A percentile compares a stretch with the other conserved stretches of the same genome.
Conservation (phyloP, 2,797 vertebrate genomes). For the Enteromius mattozi region DNA sequence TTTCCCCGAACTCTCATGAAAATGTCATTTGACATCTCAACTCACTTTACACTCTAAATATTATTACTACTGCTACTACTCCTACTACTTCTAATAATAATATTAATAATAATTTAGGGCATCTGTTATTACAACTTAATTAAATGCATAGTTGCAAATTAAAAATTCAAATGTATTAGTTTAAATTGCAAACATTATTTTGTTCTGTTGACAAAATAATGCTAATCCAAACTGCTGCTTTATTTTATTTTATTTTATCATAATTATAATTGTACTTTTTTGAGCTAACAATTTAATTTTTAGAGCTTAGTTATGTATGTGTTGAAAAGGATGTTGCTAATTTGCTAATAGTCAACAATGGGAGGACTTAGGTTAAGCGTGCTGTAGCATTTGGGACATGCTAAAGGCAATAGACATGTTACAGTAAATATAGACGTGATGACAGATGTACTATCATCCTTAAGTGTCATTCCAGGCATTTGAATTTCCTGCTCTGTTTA, state of each 20-base stretch:
- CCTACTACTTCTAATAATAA: no score
- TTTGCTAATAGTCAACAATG: background rate
- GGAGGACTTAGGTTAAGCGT: background rate
- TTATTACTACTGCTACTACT: no score
- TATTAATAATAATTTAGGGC: background rate
- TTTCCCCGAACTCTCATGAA: background rate
- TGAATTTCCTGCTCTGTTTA: constrained; percentile 42
- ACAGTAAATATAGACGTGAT: constrained; percentile 54
- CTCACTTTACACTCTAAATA: background rate
- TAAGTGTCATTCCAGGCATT: constrained; percentile 50
- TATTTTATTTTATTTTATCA: background rate
- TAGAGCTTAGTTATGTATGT: background rate
- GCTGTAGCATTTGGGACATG: background rate
- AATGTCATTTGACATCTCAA: background rate
- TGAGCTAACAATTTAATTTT: background rate
- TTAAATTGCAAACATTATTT: background rate
- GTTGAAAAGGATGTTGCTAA: background rate
- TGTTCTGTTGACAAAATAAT: background rate
- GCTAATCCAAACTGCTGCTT: background rate
- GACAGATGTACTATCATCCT: constrained; percentile 53
- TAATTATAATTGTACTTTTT: background rate
- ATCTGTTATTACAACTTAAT: background rate
- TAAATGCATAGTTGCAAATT: background rate
- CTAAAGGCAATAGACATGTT: constrained; percentile 28
- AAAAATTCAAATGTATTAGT: background rate